These are phyloP conservation scores for Ammospiza maritima DNA, from an alignment of 2,797 vertebrate species.

Conservation along the genomic window DNA sequence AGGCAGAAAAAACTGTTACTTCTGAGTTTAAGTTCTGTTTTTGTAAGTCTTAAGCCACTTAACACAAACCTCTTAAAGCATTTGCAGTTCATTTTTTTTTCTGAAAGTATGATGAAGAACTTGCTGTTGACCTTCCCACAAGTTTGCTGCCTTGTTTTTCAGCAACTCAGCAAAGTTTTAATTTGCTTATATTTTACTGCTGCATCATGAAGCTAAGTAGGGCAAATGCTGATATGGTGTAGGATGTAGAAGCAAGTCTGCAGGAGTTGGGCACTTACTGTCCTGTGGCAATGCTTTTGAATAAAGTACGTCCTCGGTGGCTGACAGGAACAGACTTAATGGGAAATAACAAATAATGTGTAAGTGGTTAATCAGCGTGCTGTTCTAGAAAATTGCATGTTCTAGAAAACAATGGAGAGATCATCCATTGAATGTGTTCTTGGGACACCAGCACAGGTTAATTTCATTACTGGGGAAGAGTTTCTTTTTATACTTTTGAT, in stretches of 20 bases:
- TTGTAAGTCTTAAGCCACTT: neutral
- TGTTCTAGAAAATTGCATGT: neutral
- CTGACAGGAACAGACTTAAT: neutral
- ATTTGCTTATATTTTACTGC: neutral
- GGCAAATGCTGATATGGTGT: neutral
- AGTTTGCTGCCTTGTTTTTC: neutral
- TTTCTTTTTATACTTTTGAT: neutral
- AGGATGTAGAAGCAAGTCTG: neutral
- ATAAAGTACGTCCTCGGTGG: accelerated
- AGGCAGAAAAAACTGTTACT: neutral
- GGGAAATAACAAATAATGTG: neutral
- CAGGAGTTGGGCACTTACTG: neutral
- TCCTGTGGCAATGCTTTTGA: neutral
- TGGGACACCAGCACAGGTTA: neutral
- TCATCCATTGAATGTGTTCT: neutral
- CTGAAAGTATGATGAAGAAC: neutral
- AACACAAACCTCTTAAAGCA: neutral
- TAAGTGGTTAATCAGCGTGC: neutral
- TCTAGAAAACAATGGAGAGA: neutral
- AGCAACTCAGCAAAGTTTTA: neutral
- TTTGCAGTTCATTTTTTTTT: neutral
- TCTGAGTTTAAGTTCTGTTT: neutral
- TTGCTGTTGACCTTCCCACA: neutral
- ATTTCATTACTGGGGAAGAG: neutral
- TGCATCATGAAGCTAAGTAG: neutral